Conservation (phyloP, 2,113 vertebrate species). For the Vimba vimba region DNA sequence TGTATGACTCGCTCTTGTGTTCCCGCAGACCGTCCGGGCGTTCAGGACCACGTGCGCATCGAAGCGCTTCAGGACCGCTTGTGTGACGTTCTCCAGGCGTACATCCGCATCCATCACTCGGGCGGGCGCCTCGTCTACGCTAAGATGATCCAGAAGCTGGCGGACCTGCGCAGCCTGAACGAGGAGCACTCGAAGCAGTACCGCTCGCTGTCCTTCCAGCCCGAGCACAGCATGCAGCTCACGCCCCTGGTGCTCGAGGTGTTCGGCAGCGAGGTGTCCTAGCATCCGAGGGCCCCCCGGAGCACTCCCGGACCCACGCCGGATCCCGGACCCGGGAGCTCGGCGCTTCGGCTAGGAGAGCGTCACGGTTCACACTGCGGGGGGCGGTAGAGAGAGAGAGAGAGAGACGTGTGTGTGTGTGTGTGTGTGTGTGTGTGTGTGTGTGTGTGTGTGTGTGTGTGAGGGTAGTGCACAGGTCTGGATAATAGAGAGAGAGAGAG, state of each 20-base stretch:
- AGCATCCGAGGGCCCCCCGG: constrained; percentile 57
- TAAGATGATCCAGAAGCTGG: constrained; percentile 99
- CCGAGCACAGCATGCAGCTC: constrained; percentile 93
- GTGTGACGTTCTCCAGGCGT: constrained; percentile 90
- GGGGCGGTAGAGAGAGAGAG: constrained; percentile 29
- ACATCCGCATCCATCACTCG: constrained; percentile 89
- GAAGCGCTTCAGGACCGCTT: constrained; percentile 91
- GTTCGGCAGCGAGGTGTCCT: constrained; percentile 94
- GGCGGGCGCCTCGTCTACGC: constrained; percentile 88
- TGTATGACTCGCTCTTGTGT: not conserved
- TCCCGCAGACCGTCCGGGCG: constrained; percentile 86
- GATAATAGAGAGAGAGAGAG: not conserved
- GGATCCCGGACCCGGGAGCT: no score
- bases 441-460: not conserved
- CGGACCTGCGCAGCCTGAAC: constrained; percentile 94
- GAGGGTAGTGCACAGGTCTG: not conserved
- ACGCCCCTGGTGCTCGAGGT: constrained; percentile 95
- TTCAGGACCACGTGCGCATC: constrained; percentile 86
- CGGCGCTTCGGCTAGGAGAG: constrained; percentile 50
- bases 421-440: constrained; percentile 6
- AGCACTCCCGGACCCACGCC: constrained; percentile 20
- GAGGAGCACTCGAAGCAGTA: constrained; percentile 98
- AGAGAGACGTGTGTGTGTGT: not conserved
- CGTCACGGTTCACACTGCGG: constrained; percentile 20
- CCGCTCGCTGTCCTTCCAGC: constrained; percentile 91